Evolutionary conservation across 2,888 invertebrate species (phyloP), one percentile per base, ranked within the genome.

Genomic region (Mythimna pallens): DNA sequence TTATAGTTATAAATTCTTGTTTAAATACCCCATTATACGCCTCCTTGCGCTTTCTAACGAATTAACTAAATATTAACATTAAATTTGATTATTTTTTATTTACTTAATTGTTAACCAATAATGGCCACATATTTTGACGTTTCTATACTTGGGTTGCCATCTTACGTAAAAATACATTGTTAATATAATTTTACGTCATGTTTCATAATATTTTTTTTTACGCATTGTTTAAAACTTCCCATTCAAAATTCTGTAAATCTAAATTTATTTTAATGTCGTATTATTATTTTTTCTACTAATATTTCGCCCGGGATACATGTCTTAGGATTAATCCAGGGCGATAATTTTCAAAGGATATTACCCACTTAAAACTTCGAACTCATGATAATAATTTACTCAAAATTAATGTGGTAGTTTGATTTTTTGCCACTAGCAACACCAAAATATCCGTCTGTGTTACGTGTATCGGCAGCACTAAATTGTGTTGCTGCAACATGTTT

Each of bases 1-100:
- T 78, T 83, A 81, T 64, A 76, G 50, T 67, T 75, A 80, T 68
- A 76, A 73, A 78, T 75, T 80, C 74, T 62, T 76, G 63, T 65
- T 69, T 62, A 54, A 43, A 62, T 36, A 58, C 22, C 73, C 61
- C 76, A 76, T 34, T 78, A 82, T 72, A 80, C 79, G 78, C 76
- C 80, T 76, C 67, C 70, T 58, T 50, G 25, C 20, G 50, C 30
- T 52, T 22, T 61, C 17, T 30, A 50, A 64, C 14, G 34, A 58
- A 34, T 58, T 55, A 50, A 6, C 52, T 47, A 69, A 3, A 8
- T 65, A 30, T 50, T 50, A 50, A 74, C 14, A 55, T 55, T 47
- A 14, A 10, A 59, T 55, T 47, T 20, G 36, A 25, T 59, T 73
- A 47, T 12, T 25, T n/a, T 20, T 7, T 47, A 65, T 30, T 14